These are phyloP conservation scores for Phania funesta DNA, from an alignment of 2,888 invertebrate species.

Conservation along the genomic window DNA sequence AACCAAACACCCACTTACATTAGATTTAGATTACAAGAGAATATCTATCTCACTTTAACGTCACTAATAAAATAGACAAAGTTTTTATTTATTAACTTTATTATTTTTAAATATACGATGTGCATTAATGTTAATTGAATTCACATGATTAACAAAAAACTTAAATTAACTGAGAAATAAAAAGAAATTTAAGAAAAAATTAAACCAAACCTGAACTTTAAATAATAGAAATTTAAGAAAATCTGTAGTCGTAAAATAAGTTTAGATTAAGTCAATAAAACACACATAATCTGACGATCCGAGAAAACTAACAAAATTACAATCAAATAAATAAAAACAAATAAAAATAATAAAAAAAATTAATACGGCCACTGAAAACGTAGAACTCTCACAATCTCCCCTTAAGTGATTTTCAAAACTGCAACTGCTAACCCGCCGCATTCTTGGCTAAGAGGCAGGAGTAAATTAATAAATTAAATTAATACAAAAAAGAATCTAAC, in stretches of 20 bases:
- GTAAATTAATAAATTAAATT: slow-evolving; percentile 56
- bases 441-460: slow-evolving; percentile 55
- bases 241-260: not conserved
- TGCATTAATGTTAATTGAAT: too few relatives aligned
- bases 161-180: not conserved
- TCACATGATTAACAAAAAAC: too few relatives aligned
- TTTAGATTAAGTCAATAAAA: not conserved
- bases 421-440: slow-evolving; percentile 28
- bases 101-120: too few relatives aligned
- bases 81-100: too few relatives aligned
- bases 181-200: too few relatives aligned
- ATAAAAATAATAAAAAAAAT: not conserved
- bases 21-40: not conserved
- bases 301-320: not conserved
- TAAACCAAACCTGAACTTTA: not conserved
- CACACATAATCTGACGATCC: not conserved
- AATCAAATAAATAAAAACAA: not conserved
- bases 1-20: not conserved
- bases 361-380: too few relatives aligned
- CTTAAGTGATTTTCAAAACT: slow-evolving; percentile 16
- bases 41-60: not conserved
- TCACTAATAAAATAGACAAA: not conserved
- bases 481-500: slow-evolving; percentile 39
- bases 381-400: not conserved
- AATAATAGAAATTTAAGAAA: not conserved